Evolutionary conservation across 2,113 vertebrate species (phyloP), one percentile per base, ranked within the genome.

Genomic region (Brachyistius frenatus): DNA sequence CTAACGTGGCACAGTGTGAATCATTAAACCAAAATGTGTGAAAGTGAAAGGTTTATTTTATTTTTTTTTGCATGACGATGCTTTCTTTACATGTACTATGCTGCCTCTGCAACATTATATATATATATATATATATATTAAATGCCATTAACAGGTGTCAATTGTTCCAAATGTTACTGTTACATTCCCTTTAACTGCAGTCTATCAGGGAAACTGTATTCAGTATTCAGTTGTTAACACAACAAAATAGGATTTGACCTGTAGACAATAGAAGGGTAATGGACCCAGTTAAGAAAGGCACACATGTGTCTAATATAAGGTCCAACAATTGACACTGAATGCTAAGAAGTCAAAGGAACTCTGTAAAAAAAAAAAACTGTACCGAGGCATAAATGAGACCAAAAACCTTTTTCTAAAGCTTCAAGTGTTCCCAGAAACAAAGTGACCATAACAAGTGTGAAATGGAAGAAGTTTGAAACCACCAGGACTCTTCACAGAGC

Each of bases 11-110:
- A 64, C 32, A 41, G 35, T 46, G 36, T 80, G n/a, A 71, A 70
- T 80, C 13, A 61, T 77, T 49, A 64, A 76, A 30, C 5, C 4
- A 36, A 54, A 63, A 68, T 67, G 30, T 73, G 73, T 33, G 46
- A 14, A 4, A 13, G 46, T 8, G 37, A 39, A 4, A 30, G 33
- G 14, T 61, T 47, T 7, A 3, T 1, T 16, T 4, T 52, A 6
- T 8, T 15, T 44, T 66, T 62, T 36, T 66, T 16, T 16, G 1
- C 36, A 67, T 50, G 39, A 44, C 39, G 15, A 4, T 32, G 5
- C 5, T 54, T 50, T 23, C 23, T 23, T 23, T 23, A 23, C 23
- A 23, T 23, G 23, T 8, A 41, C 6, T 8, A 7, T 41, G 6
- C 39, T 49, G 47, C 47, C 13, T 49, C 14, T 15, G 14, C 14